phyloP scores from a whole-genome alignment of 2,113 vertebrate species.

The Scopus umbretta region DNA sequence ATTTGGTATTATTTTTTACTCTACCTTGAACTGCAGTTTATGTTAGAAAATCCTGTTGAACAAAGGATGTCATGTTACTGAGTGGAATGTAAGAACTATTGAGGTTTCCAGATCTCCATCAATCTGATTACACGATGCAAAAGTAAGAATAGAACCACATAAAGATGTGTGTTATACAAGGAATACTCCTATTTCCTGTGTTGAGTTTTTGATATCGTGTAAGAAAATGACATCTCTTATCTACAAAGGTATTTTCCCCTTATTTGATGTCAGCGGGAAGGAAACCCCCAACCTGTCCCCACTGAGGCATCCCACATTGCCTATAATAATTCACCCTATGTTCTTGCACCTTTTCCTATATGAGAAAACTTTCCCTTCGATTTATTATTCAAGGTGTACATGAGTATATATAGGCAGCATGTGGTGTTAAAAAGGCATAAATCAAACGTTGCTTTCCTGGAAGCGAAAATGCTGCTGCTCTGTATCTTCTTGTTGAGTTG shows the following conservation, averaged over 20 bases:
- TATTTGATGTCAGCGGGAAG: slow-evolving; percentile 53
- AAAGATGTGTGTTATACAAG: not conserved
- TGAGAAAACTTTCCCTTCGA: slow-evolving; percentile 56
- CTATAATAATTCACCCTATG: not conserved
- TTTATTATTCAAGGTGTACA: slow-evolving; percentile 18
- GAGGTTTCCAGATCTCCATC: not conserved
- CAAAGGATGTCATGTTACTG: not conserved
- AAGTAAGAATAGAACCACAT: slow-evolving; percentile 9
- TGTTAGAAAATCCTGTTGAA: not conserved
- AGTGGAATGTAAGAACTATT: not conserved
- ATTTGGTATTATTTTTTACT: not conserved
- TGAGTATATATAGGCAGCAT: slow-evolving; percentile 38
- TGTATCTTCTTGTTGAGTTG: not conserved
- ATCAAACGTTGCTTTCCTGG: not conserved
- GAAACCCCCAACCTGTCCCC: slow-evolving; percentile 52
- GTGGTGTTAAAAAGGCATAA: not conserved
- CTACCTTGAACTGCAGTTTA: not conserved
- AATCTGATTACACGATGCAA: not conserved
- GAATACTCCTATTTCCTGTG: slow-evolving; percentile 58
- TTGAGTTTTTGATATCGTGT: not conserved
- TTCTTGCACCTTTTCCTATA: slow-evolving; percentile 28
- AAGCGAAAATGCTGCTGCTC: slow-evolving; percentile 32
- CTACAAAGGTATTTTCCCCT: slow-evolving; percentile 59
- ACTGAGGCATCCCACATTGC: slow-evolving; percentile 34
- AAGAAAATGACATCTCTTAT: slow-evolving; percentile 42